Conservation (phyloP, 2,797 vertebrate species). For the Chiloscyllium punctatum region DNA sequence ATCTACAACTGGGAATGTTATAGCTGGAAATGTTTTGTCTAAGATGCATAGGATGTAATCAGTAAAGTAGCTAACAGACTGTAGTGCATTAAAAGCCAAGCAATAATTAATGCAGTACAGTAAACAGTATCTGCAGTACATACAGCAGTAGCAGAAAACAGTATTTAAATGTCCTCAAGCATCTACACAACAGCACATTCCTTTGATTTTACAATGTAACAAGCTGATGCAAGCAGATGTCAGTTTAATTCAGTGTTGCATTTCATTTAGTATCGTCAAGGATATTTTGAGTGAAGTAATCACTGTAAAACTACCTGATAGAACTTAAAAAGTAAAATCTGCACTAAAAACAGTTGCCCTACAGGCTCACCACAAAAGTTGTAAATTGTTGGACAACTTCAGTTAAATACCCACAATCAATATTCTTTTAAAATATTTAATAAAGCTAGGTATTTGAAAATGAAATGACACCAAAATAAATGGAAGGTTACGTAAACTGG, state of each 20-base stretch:
- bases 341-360: slow-evolving; percentile 11
- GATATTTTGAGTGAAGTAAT: slow-evolving; percentile 26
- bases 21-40: slow-evolving; percentile 24
- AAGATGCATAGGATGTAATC: slow-evolving; percentile 32
- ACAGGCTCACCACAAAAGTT: neutral
- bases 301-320: slow-evolving; percentile 33
- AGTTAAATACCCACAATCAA: neutral
- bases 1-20: slow-evolving; percentile 36
- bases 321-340: slow-evolving; percentile 16
- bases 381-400: slow-evolving; percentile 8
- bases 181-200: slow-evolving; percentile 31
- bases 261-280: slow-evolving; percentile 14
- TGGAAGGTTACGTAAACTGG: neutral
- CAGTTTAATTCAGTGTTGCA: slow-evolving; percentile 24
- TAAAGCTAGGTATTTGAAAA: slow-evolving; percentile 2
- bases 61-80: slow-evolving; percentile 10
- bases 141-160: slow-evolving; percentile 11
- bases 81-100: slow-evolving; percentile 38
- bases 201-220: slow-evolving; percentile 30
- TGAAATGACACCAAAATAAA: neutral
- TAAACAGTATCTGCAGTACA: slow-evolving; percentile 19
- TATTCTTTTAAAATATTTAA: slow-evolving; percentile 19
- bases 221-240: slow-evolving; percentile 10
- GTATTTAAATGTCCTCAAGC: slow-evolving; percentile 36
- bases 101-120: slow-evolving; percentile 37